A percentile compares a stretch with the other conserved stretches of the same genome.
Evolutionary conservation across 1,140 invertebrate genomes (phyloP).

Genomic region (Drosophila bocki): DNA sequence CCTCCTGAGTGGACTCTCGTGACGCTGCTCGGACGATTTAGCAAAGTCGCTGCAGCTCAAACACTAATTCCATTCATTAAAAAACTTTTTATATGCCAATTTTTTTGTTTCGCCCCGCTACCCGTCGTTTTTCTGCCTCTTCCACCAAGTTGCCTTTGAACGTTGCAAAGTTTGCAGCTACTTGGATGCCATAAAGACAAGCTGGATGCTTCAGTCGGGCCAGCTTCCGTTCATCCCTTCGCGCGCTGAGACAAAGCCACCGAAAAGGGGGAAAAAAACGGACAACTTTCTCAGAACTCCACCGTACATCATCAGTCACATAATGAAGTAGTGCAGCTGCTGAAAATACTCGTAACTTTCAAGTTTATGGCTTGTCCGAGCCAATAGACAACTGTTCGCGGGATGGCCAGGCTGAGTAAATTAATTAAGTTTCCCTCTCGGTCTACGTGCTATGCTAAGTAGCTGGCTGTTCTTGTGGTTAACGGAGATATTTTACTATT

Average conservation of each 20-base stretch:
- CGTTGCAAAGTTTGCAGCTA: slow-evolving; percentile 61
- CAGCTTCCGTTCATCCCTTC: slow-evolving; percentile 35
- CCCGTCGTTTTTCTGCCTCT: slow-evolving; percentile 12
- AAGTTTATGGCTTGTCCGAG: slow-evolving; percentile 76
- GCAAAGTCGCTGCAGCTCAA: slow-evolving; percentile 77
- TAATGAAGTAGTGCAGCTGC: slow-evolving; percentile 81
- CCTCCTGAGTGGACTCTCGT: slow-evolving; percentile 49
- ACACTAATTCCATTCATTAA: slow-evolving; percentile 83
- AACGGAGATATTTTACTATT: not conserved
- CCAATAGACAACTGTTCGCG: slow-evolving; percentile 28
- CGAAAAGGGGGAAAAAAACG: slow-evolving; percentile 40
- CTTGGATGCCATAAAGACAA: slow-evolving; percentile 62
- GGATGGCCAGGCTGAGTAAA: slow-evolving; percentile 38
- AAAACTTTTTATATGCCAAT: slow-evolving; percentile 83
- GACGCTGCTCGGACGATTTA: slow-evolving; percentile 72
- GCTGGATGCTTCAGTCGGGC: slow-evolving; percentile 40
- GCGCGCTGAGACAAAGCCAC: slow-evolving; percentile 28
- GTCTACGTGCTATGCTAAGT: slow-evolving; percentile 63
- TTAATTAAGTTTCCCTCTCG: slow-evolving; percentile 73
- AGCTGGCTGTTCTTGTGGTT: slow-evolving; percentile 15
- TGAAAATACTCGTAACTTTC: slow-evolving; percentile 65
- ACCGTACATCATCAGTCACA: slow-evolving; percentile 79
- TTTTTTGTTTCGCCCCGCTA: slow-evolving; percentile 51
- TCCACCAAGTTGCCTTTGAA: slow-evolving; percentile 34
- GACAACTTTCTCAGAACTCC: slow-evolving; percentile 62